Evolutionary conservation across 1,140 invertebrate genomes (phyloP), one percentile per base, ranked within the genome.

Genomic region (Paraescarpia echinospica): DNA sequence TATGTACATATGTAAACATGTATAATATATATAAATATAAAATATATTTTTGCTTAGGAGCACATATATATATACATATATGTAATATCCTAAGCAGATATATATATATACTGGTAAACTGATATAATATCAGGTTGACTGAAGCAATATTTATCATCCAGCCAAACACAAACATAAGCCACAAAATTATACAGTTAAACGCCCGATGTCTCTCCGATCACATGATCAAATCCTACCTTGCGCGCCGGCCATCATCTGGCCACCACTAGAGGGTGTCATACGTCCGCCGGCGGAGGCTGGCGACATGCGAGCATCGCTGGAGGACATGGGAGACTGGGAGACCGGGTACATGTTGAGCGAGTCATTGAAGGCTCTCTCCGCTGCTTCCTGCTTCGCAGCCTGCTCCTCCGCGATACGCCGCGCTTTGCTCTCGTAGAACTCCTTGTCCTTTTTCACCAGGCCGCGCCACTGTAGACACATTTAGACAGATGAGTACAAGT

Each of bases 361-460:
- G 34, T 95, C 94, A 92, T 95, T 95, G 59, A 96, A 94, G 0
- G 95, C 95, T 48, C 94, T 92, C 35, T 95, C 95, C 31, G 95
- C 95, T 90, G 95, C 95, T 91, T 94, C 94, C 92, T 95, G 95
- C 91, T 96, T 96, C 41, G 95, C 95, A 27, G 93, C 94, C 92
- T 95, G 94, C 35, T 96, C 95, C 41, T 95, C 95, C 9, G 95
- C 95, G 22, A 95, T 94, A 59, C 93, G 94, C 92, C 94, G 95
- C 31, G 96, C 95, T 48, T 94, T 94, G 89, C 95, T 95, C 96
- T 99, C 99, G 97, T 98, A 99, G 77, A 97, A 97, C 95, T 98
- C 98, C 95, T 99, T 99, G 93, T 98, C 98, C 93, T 97, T 97
- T 2, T 98, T 97, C 0, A 98, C 97, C 92, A 99, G 96, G 93